These are phyloP conservation scores for Helleia helle DNA, from an alignment of 2,888 invertebrate genomes.

Conservation along the genomic window DNA sequence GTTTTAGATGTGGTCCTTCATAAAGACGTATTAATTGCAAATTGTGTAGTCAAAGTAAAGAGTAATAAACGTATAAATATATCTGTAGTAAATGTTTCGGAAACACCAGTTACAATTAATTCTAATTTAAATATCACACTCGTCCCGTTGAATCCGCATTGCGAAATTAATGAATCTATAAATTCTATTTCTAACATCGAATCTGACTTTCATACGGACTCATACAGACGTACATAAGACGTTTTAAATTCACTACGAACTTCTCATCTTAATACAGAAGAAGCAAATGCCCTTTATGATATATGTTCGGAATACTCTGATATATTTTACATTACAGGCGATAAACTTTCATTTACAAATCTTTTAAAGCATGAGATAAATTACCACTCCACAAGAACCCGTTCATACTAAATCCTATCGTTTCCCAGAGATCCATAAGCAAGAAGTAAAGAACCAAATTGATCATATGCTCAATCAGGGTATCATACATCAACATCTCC, in stretches of 20 bases:
- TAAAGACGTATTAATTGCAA: slow-evolving; percentile 14
- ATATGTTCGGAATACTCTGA: neutral
- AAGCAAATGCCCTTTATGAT: neutral
- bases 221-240: neutral
- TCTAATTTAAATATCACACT: slow-evolving; percentile 1
- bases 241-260: neutral
- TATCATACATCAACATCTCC: neutral
- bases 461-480: neutral
- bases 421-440: neutral
- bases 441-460: neutral
- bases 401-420: neutral
- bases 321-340: neutral
- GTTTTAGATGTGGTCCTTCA: slow-evolving; percentile 15
- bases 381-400: neutral
- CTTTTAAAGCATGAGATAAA: neutral
- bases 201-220: neutral
- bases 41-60: slow-evolving; percentile 16
- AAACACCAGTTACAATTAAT: slow-evolving; percentile 2
- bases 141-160: neutral
- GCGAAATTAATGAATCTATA: neutral
- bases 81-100: slow-evolving; percentile 17
- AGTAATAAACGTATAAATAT: slow-evolving; percentile 17
- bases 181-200: too few species aligned
- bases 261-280: neutral
- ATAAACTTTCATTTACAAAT: neutral